Evolutionary conservation across 2,113 vertebrate species (phyloP).

Genomic region (Tamias sibiricus): DNA sequence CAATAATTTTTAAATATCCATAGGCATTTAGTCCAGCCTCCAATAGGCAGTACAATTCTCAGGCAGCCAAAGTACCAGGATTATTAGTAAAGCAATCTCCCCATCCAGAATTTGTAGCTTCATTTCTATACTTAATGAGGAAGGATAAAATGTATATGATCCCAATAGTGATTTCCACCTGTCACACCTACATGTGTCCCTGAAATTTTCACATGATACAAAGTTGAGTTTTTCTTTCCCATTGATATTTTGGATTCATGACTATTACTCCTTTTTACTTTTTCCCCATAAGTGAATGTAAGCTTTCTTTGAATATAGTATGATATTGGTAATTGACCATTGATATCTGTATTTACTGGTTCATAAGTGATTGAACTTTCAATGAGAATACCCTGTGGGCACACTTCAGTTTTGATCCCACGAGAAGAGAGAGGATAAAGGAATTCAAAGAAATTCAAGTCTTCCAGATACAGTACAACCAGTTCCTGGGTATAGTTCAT

Average conservation of each 20-base stretch:
- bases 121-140: neutral
- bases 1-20: neutral
- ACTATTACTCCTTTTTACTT: no score
- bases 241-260: no score
- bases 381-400: no score
- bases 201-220: no score
- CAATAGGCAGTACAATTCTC: neutral
- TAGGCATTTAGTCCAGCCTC: neutral
- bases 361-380: no score
- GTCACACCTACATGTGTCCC: no score
- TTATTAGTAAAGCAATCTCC: neutral
- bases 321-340: no score
- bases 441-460: neutral
- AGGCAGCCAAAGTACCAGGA: neutral
- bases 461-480: neutral
- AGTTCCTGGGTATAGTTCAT: neutral
- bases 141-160: neutral
- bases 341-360: no score
- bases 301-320: no score
- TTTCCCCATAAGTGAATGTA: no score
- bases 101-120: neutral
- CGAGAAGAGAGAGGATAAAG: neutral
- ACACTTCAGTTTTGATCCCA: neutral
- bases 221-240: no score
- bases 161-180: neutral